A percentile compares a stretch with the other conserved stretches of the same genome.
These are phyloP conservation scores for Plectropomus leopardus DNA, from an alignment of 2,113 vertebrate genomes.

Conservation along the genomic window DNA sequence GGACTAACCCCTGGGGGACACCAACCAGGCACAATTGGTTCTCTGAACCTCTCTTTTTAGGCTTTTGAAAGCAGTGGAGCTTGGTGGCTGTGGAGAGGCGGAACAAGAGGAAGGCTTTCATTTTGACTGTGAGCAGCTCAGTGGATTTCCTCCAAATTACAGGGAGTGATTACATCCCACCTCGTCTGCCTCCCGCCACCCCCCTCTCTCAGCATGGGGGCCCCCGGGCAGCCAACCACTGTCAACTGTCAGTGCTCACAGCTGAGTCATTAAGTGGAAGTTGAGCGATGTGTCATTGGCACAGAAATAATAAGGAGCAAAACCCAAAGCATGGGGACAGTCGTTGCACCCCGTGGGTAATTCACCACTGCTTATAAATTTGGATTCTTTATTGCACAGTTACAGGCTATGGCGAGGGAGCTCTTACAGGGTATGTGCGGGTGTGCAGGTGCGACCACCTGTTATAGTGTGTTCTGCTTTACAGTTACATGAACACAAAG, in stretches of 20 bases:
- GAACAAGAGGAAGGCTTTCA: constrained; percentile 73
- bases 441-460: constrained; percentile 20
- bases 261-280: constrained; percentile 77
- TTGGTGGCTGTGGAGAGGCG: constrained; percentile 55
- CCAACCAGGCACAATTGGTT: constrained; percentile 70
- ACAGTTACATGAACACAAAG: constrained; percentile 25
- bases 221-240: constrained; percentile 62
- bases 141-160: constrained; percentile 83
- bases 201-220: constrained; percentile 46
- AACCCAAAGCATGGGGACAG: constrained; percentile 49
- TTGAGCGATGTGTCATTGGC: constrained; percentile 69
- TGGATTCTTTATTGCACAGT: constrained; percentile 17
- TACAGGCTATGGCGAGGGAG: constrained; percentile 18
- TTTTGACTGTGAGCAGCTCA: constrained; percentile 74
- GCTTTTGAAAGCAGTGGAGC: constrained; percentile 67
- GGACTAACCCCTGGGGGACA: constrained; percentile 74
- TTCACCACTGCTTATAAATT: constrained; percentile 35
- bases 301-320: constrained; percentile 71
- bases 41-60: constrained; percentile 72
- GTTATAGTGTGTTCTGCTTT: not conserved
- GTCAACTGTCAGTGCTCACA: constrained; percentile 72
- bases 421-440: not conserved
- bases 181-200: constrained; percentile 59
- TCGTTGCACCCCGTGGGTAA: constrained; percentile 37
- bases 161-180: constrained; percentile 79